These are phyloP conservation scores for Dione juno DNA, from an alignment of 2,888 invertebrate genomes.

Conservation along the genomic window DNA sequence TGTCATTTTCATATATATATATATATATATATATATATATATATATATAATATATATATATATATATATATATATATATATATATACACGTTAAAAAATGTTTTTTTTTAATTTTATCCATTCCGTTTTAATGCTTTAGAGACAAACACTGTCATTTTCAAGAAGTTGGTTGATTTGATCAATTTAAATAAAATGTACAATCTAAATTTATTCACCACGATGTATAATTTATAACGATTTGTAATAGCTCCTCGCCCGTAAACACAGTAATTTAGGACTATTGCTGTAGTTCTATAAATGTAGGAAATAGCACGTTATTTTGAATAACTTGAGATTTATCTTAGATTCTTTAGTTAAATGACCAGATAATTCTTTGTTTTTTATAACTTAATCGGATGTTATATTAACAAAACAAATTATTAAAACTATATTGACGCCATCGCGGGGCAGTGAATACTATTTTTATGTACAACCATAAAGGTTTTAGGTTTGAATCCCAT, in stretches of 20 bases:
- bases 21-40: no score
- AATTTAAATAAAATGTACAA: conserved; percentile 59
- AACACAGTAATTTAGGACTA: conserved; percentile 44
- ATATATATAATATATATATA: no score
- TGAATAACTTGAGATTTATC: conserved; percentile 24
- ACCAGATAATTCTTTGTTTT: conserved; percentile 9
- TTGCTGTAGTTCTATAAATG: conserved; percentile 33
- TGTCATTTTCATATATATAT: conserved; percentile 45
- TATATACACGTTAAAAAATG: not conserved
- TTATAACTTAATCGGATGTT: conserved; percentile 32
- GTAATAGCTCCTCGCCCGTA: conserved; percentile 42
- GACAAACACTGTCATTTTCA: conserved; percentile 40
- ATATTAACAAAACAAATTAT: not conserved
- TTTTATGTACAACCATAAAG: not conserved
- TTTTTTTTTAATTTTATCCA: not conserved
- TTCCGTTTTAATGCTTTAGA: not conserved
- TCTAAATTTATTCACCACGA: conserved; percentile 53
- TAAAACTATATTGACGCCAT: not conserved
- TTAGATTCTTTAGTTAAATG: conserved; percentile 8
- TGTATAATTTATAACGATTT: conserved; percentile 49
- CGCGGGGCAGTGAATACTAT: not conserved
- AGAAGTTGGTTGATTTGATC: conserved; percentile 60
- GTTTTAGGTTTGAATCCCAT: not conserved
- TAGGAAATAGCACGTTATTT: conserved; percentile 36
- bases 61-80: no score